Base-by-base conservation (phyloP, 2,888 invertebrate species). In the Phanerotoma sp. region DNA sequence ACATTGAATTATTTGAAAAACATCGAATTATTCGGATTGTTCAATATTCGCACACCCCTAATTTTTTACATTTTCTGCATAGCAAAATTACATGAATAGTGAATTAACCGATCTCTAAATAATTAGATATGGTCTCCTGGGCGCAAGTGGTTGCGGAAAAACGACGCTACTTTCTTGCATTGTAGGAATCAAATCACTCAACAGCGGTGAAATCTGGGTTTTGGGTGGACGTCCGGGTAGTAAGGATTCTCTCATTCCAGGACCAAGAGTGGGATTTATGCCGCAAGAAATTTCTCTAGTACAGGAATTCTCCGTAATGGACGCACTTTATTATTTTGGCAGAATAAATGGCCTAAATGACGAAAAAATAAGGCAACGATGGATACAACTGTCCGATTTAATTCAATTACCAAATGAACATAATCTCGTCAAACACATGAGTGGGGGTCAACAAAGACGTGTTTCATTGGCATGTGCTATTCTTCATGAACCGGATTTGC, bases 141-240 rank as follows among this genome's bases (percentile, higher is more conserved):
- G 94, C 2, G 89, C 94, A 0, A 93, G 93, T 64, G 94, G 94
- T 5, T 94, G 94, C 71, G 93, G 93, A 4, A 95, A 94, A 74
- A 94, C 94, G 0, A 94, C 95, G 0, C 78, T 95, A 4, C 80
- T 95, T 7, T 86, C 91, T 47, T 91, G 91, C 77, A 85, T 93
- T 62, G 90, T 94, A 5, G 94, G 94, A 1, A 82, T 89, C 62
- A 82, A 87, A 57, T 79, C 82, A 48, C 79, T 93, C 37, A 85
- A 91, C 73, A 82, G 82, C 15, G 94, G 94, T 0, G 83, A 85
- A 13, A 79, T 93, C 7, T 82, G 83, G 74, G 90, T 92, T 0
- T 80, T 93, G 30, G 93, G 92, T 0, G 84, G 86, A 4, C 81
- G 77, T 47, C 92, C 93, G 0, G 78, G 80, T 11, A 77, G 80